These are phyloP conservation scores for Zhuqinia jingwanae DNA, from an alignment of 2,888 invertebrate genomes.

Conservation along the genomic window DNA sequence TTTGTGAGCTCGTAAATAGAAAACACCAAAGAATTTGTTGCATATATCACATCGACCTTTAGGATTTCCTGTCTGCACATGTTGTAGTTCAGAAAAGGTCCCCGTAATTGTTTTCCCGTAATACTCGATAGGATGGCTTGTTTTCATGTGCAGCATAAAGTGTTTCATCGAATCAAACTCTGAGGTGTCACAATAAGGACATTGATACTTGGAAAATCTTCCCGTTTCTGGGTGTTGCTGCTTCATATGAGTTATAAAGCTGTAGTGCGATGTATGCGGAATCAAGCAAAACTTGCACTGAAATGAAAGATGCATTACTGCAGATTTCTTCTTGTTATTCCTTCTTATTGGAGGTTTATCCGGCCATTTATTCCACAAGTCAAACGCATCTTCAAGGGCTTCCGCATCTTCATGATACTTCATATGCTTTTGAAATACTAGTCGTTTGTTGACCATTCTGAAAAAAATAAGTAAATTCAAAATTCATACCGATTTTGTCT, in stretches of 20 bases:
- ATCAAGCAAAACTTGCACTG: slow-evolving; percentile 60
- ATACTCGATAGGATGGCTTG: slow-evolving; percentile 22
- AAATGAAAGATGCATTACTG: not conserved
- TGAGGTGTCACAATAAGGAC: slow-evolving; percentile 24
- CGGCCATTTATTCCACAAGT: slow-evolving; percentile 55
- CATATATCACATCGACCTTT: slow-evolving; percentile 48
- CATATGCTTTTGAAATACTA: slow-evolving; percentile 41
- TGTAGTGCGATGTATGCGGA: slow-evolving; percentile 20
- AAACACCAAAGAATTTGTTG: slow-evolving; percentile 30
- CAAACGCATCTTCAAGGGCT: slow-evolving; percentile 38
- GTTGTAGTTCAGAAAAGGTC: not conserved
- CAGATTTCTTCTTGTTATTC: not conserved
- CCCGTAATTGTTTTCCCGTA: slow-evolving; percentile 30
- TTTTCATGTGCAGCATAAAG: slow-evolving; percentile 21
- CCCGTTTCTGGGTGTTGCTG: slow-evolving; percentile 34
- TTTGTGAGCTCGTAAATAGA: slow-evolving; percentile 17
- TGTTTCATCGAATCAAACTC: slow-evolving; percentile 40
- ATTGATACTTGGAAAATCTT: not conserved
- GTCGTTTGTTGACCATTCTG: slow-evolving; percentile 48
- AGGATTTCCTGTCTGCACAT: not conserved
- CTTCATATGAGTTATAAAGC: slow-evolving; percentile 50
- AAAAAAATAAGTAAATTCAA: not conserved
- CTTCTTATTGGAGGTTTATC: not conserved
- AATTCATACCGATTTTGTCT: too few relatives aligned
- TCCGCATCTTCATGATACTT: slow-evolving; percentile 55